Base-by-base conservation (phyloP, 1,140 invertebrate genomes). In the Drosophila sp. region DNA sequence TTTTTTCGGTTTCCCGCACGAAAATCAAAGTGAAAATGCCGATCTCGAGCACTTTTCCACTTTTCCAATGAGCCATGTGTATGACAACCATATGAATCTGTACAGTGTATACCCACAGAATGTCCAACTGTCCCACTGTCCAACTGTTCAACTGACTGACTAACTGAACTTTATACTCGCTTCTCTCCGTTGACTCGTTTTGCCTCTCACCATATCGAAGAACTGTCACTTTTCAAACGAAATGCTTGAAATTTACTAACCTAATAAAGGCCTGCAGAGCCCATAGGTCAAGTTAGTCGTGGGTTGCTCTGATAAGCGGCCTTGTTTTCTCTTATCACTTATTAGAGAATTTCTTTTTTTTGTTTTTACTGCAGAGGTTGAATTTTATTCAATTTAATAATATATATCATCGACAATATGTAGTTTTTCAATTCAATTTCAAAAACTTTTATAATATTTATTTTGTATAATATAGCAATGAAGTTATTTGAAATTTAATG, bases 11-110 rank as follows among this genome's bases (percentile, higher is more conserved):
- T 70, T 65, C 32, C 48, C 57, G 27, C 45, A 45, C 7, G 13
- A 9, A 62, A 73, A 70, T 86, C 81, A 86, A 86, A 86, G 81
- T 50, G 56, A 62, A 81, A 86, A 72, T 38, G 82, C 81, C 81
- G 82, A 75, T 50, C 7, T 25, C 50, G 48, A 21, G 46, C 54
- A 72, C n/a, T n/a, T n/a, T n/a, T n/a, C n/a, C n/a, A n/a, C n/a
- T 82, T 78, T 78, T 69, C 66, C 32, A 67, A 56, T 70, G 67
- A 51, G 38, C 69, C 87, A 86, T 86, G 80, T 86, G 81, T 67
- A 48, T 16, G 69, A 57, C 41, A 46, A 63, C 36, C 18, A 41
- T 45, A 25, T 48, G 36, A 50, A 67, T 69, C 46, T 32, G 34
- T 51, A 40, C 14, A 18, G 38, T 32, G 34, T 51, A 40, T 29